Base-by-base conservation (phyloP, 1,140 invertebrate genomes). In the Whitmania pigra region DNA sequence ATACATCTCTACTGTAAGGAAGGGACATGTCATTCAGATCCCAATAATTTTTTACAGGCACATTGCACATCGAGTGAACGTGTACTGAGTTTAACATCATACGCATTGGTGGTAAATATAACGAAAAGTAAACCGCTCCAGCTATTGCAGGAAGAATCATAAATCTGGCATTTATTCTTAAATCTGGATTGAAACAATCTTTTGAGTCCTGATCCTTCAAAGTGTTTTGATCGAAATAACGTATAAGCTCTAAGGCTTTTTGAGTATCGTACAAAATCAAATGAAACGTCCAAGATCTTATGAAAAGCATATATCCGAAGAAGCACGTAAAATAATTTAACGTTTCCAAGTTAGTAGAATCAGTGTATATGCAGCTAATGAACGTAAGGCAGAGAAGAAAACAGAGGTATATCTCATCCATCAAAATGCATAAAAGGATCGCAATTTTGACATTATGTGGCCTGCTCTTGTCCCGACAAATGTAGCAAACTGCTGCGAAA, bases 21-120 rank as follows among this genome's bases (percentile, higher is more conserved):
- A 49, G 43, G 6, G 57, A 63, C 29, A 63, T 25, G 18, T 63
- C 57, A 31, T 63, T 25, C 57, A 63, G 57, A 31, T 63, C 57
- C 57, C 57, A 63, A 63, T 18, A 63, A 15, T 63, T 63, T 17
- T 63, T 31, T 7, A 63, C 22, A 1, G 57, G 57, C 22, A 63
- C 57, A n/a, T 63, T 31, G 18, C 57, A 63, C 22, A 63, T 63
- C 9, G 29, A 63, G 15, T 63, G 57, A 63, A 17, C 43, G 9
- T 49, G 43, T 13, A 49, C 15, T 49, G 43, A 49, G 43, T 49
- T 49, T 49, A 49, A 49, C 9, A 49, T 49, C 43, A 49, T 49
- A 11, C 43, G 43, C 43, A 49, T 49, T 49, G 43, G 43, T 49
- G 43, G 43, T 49, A 49, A 49, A 49, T 49, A 49, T 13, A 49